Evolutionary conservation across 2,113 vertebrate genomes (phyloP).

Genomic region (Butastur rufipennis): DNA sequence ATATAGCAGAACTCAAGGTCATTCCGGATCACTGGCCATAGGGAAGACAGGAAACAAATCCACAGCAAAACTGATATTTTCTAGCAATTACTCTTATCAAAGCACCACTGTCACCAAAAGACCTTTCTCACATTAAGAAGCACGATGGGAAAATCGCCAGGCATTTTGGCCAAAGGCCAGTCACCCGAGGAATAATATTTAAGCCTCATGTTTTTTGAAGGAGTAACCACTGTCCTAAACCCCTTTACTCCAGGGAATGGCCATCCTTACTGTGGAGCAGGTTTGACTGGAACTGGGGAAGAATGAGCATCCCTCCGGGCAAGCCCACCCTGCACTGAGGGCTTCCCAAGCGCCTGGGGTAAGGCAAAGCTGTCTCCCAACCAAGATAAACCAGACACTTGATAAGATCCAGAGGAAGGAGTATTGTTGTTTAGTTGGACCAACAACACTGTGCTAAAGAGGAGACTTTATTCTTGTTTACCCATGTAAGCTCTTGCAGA

Average conservation of each 20-base stretch:
- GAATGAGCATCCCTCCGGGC: not conserved
- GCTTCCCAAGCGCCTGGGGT: not conserved
- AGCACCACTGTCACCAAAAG: not conserved
- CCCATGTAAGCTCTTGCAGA: not conserved
- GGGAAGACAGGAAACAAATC: not conserved
- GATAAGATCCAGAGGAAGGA: not conserved
- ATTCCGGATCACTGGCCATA: not conserved
- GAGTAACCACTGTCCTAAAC: not conserved
- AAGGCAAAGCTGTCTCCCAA: not conserved
- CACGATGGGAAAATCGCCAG: not conserved
- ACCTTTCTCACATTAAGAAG: not conserved
- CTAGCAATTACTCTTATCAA: not conserved
- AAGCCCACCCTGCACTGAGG: rapidly evolving
- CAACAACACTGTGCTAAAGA: not conserved
- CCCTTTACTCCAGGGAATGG: not conserved
- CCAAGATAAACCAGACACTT: not conserved
- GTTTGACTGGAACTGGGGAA: not conserved
- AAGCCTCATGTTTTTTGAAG: not conserved
- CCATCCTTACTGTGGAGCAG: not conserved
- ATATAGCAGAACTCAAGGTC: not conserved
- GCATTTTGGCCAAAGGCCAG: not conserved
- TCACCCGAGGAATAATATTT: not conserved
- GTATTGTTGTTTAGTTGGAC: not conserved
- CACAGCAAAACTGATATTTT: not conserved
- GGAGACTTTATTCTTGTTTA: not conserved